Conservation (phyloP, 2,113 vertebrate species). For the Ptilonorhynchus violaceus region DNA sequence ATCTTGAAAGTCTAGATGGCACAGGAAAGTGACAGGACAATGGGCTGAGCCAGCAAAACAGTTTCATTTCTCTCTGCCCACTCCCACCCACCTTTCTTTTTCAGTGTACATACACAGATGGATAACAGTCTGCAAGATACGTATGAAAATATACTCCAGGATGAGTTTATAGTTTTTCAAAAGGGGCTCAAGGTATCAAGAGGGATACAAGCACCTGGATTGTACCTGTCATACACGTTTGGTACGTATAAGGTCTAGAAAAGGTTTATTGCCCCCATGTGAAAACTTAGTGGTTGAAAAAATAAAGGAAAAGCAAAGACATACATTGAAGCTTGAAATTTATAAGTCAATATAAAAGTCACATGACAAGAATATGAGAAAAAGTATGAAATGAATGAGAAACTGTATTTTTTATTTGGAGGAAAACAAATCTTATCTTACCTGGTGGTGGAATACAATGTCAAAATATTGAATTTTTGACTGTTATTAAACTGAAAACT, state of each 20-base stretch:
- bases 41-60: neutral
- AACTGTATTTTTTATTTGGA: neutral
- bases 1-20: neutral
- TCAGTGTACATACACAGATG: neutral
- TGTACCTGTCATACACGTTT: neutral
- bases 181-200: neutral
- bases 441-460: slow-evolving; percentile 83
- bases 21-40: neutral
- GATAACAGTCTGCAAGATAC: neutral
- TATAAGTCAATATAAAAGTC: neutral
- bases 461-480: slow-evolving; percentile 82
- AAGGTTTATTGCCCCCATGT: neutral
- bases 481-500: slow-evolving; percentile 76
- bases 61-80: fast-evolving
- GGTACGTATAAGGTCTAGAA: neutral
- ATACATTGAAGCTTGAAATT: neutral
- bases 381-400: neutral
- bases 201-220: neutral
- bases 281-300: neutral
- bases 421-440: slow-evolving; percentile 66
- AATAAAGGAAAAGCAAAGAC: neutral
- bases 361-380: neutral
- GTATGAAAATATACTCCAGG: neutral
- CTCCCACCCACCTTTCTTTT: neutral
- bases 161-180: neutral